A percentile compares a stretch with the other conserved stretches of the same genome.
Evolutionary conservation across 1,140 invertebrate species (phyloP).

Genomic region (Stegodyphus dumicola): DNA sequence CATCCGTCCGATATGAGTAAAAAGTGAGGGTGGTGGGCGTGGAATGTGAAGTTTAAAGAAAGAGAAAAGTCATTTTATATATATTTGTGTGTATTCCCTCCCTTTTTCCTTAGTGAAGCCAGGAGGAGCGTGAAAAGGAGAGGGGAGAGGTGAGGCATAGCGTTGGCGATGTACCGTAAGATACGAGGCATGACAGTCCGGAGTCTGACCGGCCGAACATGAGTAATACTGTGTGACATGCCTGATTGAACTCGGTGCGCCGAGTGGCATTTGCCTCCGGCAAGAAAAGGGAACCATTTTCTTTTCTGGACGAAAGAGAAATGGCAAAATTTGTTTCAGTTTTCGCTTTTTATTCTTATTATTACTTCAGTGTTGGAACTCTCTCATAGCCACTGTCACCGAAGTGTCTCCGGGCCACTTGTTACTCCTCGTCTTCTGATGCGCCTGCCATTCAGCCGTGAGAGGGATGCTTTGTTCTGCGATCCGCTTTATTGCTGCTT

Average conservation of each 20-base stretch:
- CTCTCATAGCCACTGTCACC: slow-evolving; percentile 35
- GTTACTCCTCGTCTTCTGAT: slow-evolving; percentile 15
- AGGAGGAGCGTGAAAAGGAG: slow-evolving; percentile 24
- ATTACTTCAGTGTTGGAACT: neutral
- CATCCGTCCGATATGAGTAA: too few species aligned
- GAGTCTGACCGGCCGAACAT: slow-evolving; percentile 52
- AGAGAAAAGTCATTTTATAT: too few species aligned
- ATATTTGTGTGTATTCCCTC: too few species aligned
- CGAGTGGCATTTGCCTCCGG: slow-evolving; percentile 55
- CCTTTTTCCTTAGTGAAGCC: neutral
- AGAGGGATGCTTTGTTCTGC: slow-evolving; percentile 7
- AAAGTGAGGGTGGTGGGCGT: too few species aligned
- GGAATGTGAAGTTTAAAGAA: too few species aligned
- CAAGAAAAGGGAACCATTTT: neutral
- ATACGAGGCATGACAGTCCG: slow-evolving; percentile 56
- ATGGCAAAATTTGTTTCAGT: slow-evolving; percentile 28
- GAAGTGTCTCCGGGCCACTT: slow-evolving; percentile 52
- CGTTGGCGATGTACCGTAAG: slow-evolving; percentile 48
- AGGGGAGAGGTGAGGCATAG: slow-evolving; percentile 3
- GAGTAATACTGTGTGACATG: slow-evolving; percentile 59
- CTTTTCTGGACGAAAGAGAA: slow-evolving; percentile 50
- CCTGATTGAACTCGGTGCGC: slow-evolving; percentile 56
- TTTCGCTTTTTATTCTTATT: slow-evolving; percentile 20
- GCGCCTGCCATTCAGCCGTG: slow-evolving; percentile 10
- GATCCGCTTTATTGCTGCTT: neutral